These are phyloP conservation scores for Mastacembelus armatus DNA, from an alignment of 2,797 vertebrate species.

Conservation along the genomic window DNA sequence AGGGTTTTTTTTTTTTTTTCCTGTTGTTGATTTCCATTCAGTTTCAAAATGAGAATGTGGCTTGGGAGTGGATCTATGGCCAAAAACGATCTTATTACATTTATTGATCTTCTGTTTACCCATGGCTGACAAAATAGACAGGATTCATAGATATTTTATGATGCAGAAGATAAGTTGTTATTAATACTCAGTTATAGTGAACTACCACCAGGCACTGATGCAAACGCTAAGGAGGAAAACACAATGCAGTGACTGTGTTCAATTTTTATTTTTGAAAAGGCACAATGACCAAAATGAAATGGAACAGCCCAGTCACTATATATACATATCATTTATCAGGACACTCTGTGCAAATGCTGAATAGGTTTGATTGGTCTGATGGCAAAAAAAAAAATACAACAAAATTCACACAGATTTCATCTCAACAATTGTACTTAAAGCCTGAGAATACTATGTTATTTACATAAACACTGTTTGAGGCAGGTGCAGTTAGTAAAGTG, in stretches of 20 bases:
- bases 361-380: not conserved
- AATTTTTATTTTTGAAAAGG: slow-evolving; percentile 5
- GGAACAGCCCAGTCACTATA: no score
- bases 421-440: no score
- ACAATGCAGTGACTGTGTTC: not conserved
- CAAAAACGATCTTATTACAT: slow-evolving; percentile 74
- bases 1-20: not conserved
- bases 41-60: slow-evolving; percentile 59
- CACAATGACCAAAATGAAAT: no score
- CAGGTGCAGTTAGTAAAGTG: not conserved
- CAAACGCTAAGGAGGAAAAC: slow-evolving; percentile 3
- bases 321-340: no score
- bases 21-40: slow-evolving; percentile 54
- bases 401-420: no score
- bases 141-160: slow-evolving; percentile 82
- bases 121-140: slow-evolving; percentile 83
- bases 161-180: slow-evolving; percentile 75
- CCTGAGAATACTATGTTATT: no score
- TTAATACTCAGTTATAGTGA: slow-evolving; percentile 64
- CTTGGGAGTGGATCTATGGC: slow-evolving; percentile 74
- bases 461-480: no score
- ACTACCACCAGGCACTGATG: slow-evolving; percentile 15
- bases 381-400: no score
- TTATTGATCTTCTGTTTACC: slow-evolving; percentile 82
- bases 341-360: not conserved